Conservation (phyloP, 2,888 invertebrate species). For the Callinectes sapidus region DNA sequence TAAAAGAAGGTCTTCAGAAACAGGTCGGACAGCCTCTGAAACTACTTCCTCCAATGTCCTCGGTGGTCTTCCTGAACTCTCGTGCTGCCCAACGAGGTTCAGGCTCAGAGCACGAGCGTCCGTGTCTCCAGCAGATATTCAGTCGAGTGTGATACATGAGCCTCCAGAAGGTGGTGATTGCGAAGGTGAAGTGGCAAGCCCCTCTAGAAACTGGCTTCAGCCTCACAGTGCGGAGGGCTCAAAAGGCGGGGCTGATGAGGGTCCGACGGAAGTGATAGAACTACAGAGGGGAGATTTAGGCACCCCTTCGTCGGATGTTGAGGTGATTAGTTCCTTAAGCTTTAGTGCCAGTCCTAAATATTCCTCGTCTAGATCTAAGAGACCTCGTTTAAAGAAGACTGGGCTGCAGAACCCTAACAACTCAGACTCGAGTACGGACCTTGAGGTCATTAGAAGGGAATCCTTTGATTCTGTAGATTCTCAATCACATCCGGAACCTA, state of each 20-base stretch:
- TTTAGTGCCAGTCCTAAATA: slow-evolving; percentile 49
- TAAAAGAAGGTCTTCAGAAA: not conserved
- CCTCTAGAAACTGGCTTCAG: slow-evolving; percentile 45
- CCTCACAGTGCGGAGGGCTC: slow-evolving; percentile 11
- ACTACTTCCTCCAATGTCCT: not conserved
- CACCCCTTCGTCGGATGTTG: slow-evolving; percentile 53
- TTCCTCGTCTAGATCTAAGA: slow-evolving; percentile 47
- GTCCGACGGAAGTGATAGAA: slow-evolving; percentile 51
- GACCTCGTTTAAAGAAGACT: slow-evolving; percentile 42
- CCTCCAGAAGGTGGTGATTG: slow-evolving; percentile 19
- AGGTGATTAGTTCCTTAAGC: slow-evolving; percentile 47
- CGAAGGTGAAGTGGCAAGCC: slow-evolving; percentile 24
- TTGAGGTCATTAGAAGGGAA: slow-evolving; percentile 43
- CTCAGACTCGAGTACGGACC: slow-evolving; percentile 40
- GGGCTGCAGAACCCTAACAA: not conserved
- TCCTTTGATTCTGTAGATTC: slow-evolving; percentile 55
- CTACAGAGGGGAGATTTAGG: slow-evolving; percentile 53
- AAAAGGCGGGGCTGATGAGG: not conserved
- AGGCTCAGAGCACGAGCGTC: slow-evolving; percentile 45
- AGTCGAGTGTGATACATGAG: slow-evolving; percentile 51
- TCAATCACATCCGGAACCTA: slow-evolving; percentile 50
- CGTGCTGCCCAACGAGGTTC: slow-evolving; percentile 55
- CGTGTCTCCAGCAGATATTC: slow-evolving; percentile 56
- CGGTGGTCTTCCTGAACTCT: slow-evolving; percentile 35
- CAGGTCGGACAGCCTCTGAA: not conserved